A percentile compares a stretch with the other conserved stretches of the same genome.
phyloP scores from a whole-genome alignment of 2,888 invertebrate species.

The Torymus texanus region DNA sequence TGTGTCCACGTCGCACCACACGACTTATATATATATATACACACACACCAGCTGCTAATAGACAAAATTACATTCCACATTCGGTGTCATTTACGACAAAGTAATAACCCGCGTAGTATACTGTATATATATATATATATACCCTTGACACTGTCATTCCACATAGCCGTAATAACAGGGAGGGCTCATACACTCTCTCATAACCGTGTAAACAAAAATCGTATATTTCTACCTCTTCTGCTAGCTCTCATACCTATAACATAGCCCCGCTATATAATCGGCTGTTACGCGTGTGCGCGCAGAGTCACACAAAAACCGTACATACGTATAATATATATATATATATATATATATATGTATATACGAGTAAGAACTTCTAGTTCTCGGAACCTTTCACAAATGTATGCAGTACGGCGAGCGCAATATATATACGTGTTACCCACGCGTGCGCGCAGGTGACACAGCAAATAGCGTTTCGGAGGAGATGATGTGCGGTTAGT shows the following conservation, averaged over 20 bases:
- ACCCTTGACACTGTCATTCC: too few species aligned
- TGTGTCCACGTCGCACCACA: too few species aligned
- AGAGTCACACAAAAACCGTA: constrained; percentile 6
- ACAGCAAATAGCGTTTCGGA: constrained; percentile 47
- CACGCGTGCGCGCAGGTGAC: constrained; percentile 42
- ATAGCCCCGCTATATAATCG: constrained; percentile 20
- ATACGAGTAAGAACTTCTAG: not conserved
- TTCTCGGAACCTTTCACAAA: constrained; percentile 56
- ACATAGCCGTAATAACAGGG: constrained; percentile 25
- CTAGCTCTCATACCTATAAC: too few species aligned
- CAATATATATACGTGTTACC: constrained; percentile 35
- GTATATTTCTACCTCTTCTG: constrained; percentile 24
- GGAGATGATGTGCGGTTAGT: not conserved
- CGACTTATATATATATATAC: too few species aligned
- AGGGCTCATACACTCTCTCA: not conserved
- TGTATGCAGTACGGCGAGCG: constrained; percentile 38
- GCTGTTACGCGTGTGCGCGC: constrained; percentile 4
- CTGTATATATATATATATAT: too few species aligned
- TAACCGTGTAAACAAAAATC: constrained; percentile 44
- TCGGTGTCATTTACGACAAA: constrained; percentile 34
- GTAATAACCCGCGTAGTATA: constrained; percentile 26
- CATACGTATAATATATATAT: not conserved
- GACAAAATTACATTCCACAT: constrained; percentile 30
- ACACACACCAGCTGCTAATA: not conserved
- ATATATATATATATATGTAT: too few species aligned